Evolutionary conservation across 2,113 vertebrate genomes (phyloP), one percentile per base, ranked within the genome.

Genomic region (Tetraodon nigroviridis): DNA sequence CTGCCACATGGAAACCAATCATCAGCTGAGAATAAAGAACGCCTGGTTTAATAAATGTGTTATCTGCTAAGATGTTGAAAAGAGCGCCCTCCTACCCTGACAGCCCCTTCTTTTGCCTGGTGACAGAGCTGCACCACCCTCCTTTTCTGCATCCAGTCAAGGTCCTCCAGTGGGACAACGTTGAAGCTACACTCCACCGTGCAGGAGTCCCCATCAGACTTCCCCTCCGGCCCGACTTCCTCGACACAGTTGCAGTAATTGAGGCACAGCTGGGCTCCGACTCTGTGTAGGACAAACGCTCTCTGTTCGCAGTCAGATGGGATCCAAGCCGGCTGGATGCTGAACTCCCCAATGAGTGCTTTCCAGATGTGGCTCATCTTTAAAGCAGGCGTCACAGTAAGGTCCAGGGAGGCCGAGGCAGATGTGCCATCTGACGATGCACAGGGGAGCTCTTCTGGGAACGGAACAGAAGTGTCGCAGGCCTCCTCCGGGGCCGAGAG

Each of bases 81-180:
- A 44, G 42, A 44, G 8, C 3, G 1, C 7, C 29, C 7, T 37
- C 56, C 32, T 88, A 98, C 97, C 94, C 94, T 93, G 59, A 98
- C 73, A 18, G 72, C 64, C 22, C 89, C 84, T 27, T 88, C 87
- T 51, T 86, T 67, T 22, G 48, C 71, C 58, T 86, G 91, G 64
- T 95, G 92, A 75, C 90, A 91, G 67, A 99, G 90, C 84, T 93
- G 90, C 84, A 96, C 80, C 75, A 93, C 86, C 75, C 86, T 93
- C 71, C 95, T 95, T 85, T 94, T 97, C 72, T 96, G 96, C 62
- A 99, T 76, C 97, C 97, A 98, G n/a, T 90, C 93, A 40, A 99
- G 80, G 67, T 94, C 93, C 83, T 95, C 93, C 76, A 97, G 55
- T 17, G 90, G 76, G 58, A 94, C 86, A 66, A 73, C 70, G 72